phyloP scores from a whole-genome alignment of 1,140 invertebrate species.

The Myzus persicae region DNA sequence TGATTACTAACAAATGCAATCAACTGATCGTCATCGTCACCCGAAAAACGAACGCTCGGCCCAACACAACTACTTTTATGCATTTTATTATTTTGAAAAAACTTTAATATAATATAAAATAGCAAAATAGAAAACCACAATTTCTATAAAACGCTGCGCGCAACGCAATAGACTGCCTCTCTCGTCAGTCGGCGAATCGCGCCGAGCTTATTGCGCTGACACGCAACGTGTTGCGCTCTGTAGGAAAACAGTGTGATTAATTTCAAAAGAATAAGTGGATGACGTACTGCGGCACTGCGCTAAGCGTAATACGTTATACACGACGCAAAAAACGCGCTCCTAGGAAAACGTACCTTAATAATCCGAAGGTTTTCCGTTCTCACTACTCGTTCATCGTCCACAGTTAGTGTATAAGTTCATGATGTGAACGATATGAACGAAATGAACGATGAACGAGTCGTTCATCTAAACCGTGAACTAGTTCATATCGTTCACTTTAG shows the following conservation, averaged over 20 bases:
- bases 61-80: constrained; percentile 29
- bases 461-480: too few species aligned
- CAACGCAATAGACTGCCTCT: background rate
- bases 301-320: constrained; percentile 32
- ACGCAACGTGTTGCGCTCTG: background rate
- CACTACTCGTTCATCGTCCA: too few species aligned
- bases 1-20: constrained; percentile 35
- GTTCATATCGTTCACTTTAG: too few species aligned
- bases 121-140: constrained; percentile 39
- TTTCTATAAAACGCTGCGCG: constrained; percentile 14
- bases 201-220: background rate
- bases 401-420: too few species aligned
- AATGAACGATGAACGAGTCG: too few species aligned
- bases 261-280: constrained; percentile 42
- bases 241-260: constrained; percentile 26
- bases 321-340: constrained; percentile 36
- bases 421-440: too few species aligned
- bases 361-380: too few species aligned
- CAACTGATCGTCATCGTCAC: constrained; percentile 22
- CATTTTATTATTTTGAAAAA: background rate
- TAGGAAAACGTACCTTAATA: constrained; percentile 34
- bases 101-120: constrained; percentile 33
- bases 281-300: constrained; percentile 38
- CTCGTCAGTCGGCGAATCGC: background rate
- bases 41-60: constrained; percentile 38